phyloP scores from a whole-genome alignment of 1,140 invertebrate species.

The Zaprionus tsacasi region DNA sequence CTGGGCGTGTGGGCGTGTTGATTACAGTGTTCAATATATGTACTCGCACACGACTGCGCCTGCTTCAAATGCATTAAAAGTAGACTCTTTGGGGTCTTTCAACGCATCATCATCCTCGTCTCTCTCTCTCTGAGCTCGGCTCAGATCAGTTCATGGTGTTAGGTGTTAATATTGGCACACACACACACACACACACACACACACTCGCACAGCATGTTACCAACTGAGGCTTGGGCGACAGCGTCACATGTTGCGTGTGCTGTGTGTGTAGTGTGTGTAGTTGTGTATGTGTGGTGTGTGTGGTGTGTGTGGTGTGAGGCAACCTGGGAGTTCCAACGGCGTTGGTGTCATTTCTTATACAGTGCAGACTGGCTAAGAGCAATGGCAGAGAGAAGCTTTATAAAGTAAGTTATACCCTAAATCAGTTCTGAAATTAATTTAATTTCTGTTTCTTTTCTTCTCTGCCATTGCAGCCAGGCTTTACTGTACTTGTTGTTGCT shows the following conservation, averaged over 20 bases:
- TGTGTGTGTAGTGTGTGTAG: constrained; percentile 27
- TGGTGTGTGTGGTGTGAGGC: constrained; percentile 33
- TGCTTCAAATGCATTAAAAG: constrained; percentile 52
- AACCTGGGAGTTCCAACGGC: constrained; percentile 76
- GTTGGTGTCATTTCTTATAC: constrained; percentile 62
- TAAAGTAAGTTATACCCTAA: background rate
- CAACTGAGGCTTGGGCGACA: constrained; percentile 39
- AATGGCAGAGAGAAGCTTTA: background rate
- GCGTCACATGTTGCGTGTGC: constrained; percentile 33
- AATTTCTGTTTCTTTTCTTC: background rate
- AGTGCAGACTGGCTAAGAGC: background rate
- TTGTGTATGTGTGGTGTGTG: constrained; percentile 27
- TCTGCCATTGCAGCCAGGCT: background rate
- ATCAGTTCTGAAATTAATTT: background rate
- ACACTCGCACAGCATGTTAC: constrained; percentile 30
- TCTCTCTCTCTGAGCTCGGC: constrained; percentile 3
- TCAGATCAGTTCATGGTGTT: constrained; percentile 39
- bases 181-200: constrained; percentile 7
- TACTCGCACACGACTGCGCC: constrained; percentile 21
- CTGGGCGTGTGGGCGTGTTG: constrained; percentile 49
- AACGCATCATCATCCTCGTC: constrained; percentile 38
- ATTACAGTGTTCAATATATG: constrained; percentile 49
- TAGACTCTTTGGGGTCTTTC: constrained; percentile 39
- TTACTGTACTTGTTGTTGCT: constrained; percentile 29
- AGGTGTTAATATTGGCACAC: constrained; percentile 54